Evolutionary conservation across 2,888 invertebrate species (phyloP).

Genomic region (Laothoe populi): DNA sequence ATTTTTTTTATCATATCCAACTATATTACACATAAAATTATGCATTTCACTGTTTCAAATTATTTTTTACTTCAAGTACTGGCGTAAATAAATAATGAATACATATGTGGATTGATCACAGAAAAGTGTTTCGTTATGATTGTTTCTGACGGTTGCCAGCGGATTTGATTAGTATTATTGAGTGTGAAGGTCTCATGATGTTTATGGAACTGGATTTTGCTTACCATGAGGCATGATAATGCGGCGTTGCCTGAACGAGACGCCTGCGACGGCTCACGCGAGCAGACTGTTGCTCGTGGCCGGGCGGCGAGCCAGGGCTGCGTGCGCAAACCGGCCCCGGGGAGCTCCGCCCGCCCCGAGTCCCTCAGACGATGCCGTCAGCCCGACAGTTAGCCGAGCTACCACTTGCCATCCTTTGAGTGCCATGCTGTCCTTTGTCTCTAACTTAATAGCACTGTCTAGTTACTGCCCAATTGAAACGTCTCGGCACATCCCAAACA

Average conservation of each 20-base stretch:
- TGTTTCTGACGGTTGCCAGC: slow-evolving; percentile 31
- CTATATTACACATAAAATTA: slow-evolving; percentile 26
- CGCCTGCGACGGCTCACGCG: slow-evolving; percentile 73
- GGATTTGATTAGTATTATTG: slow-evolving; percentile 29
- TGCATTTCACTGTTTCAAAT: slow-evolving; percentile 48
- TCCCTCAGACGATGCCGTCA: slow-evolving; percentile 46
- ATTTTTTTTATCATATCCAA: not conserved
- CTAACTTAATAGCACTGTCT: slow-evolving; percentile 59
- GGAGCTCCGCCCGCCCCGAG: slow-evolving; percentile 44
- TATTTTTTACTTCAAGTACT: slow-evolving; percentile 45
- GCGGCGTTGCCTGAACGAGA: slow-evolving; percentile 60
- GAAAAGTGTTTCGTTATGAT: slow-evolving; percentile 52
- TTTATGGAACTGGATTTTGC: slow-evolving; percentile 55
- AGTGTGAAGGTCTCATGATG: slow-evolving; percentile 43
- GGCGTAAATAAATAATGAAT: slow-evolving; percentile 75
- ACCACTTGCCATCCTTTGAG: slow-evolving; percentile 54
- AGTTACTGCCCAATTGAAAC: slow-evolving; percentile 46
- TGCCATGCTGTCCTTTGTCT: slow-evolving; percentile 67
- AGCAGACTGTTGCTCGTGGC: slow-evolving; percentile 81
- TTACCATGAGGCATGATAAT: slow-evolving; percentile 78
- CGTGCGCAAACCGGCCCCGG: slow-evolving; percentile 63
- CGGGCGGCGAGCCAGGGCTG: slow-evolving; percentile 71
- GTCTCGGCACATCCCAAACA: slow-evolving; percentile 30
- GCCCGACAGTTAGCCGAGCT: slow-evolving; percentile 47
- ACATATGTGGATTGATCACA: slow-evolving; percentile 62